phyloP scores from a whole-genome alignment of 2,113 vertebrate genomes.

The Apistogramma diplotaenia region DNA sequence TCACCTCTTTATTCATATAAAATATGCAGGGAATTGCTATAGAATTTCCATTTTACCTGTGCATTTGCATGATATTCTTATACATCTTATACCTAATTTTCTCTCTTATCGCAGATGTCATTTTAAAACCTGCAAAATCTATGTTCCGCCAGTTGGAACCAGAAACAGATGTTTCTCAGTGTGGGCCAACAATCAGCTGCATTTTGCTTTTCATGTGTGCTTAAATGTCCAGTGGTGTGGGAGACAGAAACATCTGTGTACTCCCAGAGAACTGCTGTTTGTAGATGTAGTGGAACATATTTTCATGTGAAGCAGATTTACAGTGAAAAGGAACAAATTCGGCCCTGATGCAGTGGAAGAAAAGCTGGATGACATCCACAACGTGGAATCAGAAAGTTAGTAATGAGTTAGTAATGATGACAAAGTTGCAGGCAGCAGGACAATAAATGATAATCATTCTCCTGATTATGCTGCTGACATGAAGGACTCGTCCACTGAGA shows the following conservation, averaged over 20 bases:
- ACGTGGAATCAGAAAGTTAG: neutral
- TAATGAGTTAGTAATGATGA: neutral
- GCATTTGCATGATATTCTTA: neutral
- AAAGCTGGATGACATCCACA: neutral
- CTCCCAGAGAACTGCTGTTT: rapidly evolving
- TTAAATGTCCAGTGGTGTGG: neutral
- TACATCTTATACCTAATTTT: neutral
- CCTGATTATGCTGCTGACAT: neutral
- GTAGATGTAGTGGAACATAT: neutral
- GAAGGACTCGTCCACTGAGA: neutral
- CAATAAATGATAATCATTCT: neutral
- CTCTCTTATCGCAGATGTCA: neutral
- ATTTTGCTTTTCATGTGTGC: neutral
- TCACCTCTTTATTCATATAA: too few relatives aligned
- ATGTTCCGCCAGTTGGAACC: neutral
- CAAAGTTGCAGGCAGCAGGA: neutral
- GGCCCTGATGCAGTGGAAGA: neutral
- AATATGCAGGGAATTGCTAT: neutral
- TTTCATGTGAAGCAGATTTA: neutral
- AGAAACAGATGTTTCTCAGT: neutral
- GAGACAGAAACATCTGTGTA: neutral
- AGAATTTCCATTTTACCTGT: neutral
- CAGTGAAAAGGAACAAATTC: neutral
- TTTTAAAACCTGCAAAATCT: neutral
- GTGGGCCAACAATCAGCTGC: neutral